Conservation (phyloP, 2,797 vertebrate species). For the Malacoraja senta region DNA sequence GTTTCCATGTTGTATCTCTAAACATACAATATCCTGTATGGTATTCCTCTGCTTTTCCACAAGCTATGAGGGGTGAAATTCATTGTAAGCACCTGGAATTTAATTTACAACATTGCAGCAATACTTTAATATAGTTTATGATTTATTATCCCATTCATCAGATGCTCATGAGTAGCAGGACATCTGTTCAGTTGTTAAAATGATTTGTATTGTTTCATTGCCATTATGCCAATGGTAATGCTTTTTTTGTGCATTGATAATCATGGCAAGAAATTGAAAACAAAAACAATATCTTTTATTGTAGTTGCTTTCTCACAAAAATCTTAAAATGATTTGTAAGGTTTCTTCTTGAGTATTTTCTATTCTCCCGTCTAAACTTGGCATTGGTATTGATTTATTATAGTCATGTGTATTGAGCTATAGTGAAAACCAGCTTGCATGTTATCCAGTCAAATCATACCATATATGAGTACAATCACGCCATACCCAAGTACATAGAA, state of each 20-base stretch:
- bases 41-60: neutral
- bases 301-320: neutral
- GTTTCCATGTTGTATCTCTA: neutral
- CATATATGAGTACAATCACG: too few relatives aligned
- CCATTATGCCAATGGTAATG: neutral
- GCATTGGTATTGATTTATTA: too few relatives aligned
- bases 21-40: neutral
- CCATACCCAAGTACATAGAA: too few relatives aligned
- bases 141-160: neutral
- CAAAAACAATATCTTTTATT: neutral
- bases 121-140: neutral
- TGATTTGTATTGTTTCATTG: neutral
- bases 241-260: neutral
- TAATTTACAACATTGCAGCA: neutral
- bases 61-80: neutral
- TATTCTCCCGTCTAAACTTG: too few relatives aligned
- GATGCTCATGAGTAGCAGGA: neutral
- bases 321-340: neutral
- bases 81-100: neutral
- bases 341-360: neutral
- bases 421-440: too few relatives aligned
- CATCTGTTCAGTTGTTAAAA: slow-evolving; percentile 6
- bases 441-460: too few relatives aligned
- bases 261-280: neutral
- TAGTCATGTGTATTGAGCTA: too few relatives aligned